Conservation (phyloP, 2,888 invertebrate species). For the Agonopterix subpropinquella region DNA sequence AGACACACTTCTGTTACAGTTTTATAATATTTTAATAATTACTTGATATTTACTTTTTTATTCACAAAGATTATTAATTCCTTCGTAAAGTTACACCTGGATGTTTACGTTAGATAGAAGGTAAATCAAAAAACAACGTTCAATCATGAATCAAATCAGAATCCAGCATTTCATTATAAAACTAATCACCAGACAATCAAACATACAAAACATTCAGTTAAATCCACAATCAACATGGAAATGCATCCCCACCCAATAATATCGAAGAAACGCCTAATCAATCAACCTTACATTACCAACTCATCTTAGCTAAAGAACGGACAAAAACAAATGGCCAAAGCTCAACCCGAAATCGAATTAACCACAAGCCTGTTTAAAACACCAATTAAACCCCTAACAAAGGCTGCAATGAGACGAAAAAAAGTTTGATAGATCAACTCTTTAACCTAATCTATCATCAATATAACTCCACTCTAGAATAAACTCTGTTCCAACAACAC, state of each 20-base stretch:
- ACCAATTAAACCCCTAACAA: conserved; percentile 73
- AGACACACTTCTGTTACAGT: too few species aligned
- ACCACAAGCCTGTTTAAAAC: conserved; percentile 66
- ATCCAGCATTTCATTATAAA: too few species aligned
- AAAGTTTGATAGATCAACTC: conserved; percentile 73
- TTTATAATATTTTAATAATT: too few species aligned
- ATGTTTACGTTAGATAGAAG: too few species aligned
- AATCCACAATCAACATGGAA: conserved; percentile 38
- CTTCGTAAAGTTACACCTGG: too few species aligned
- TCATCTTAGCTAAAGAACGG: conserved; percentile 45
- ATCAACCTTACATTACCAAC: conserved; percentile 68
- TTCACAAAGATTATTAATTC: too few species aligned
- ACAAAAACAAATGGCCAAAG: conserved; percentile 65
- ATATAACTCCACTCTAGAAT: conserved; percentile 14
- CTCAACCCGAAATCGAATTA: conserved; percentile 66
- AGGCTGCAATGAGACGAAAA: conserved; percentile 69
- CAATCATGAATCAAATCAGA: too few species aligned
- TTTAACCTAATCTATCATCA: conserved; percentile 67
- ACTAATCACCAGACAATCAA: too few species aligned
- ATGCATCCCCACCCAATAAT: conserved; percentile 40
- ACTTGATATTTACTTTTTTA: too few species aligned
- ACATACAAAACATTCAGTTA: conserved; percentile 17
- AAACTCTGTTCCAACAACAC: fast-evolving
- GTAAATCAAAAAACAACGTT: too few species aligned
- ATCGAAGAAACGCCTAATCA: conserved; percentile 57